Evolutionary conservation across 2,888 invertebrate species (phyloP).

Genomic region (Psylliodes chrysocephalus): DNA sequence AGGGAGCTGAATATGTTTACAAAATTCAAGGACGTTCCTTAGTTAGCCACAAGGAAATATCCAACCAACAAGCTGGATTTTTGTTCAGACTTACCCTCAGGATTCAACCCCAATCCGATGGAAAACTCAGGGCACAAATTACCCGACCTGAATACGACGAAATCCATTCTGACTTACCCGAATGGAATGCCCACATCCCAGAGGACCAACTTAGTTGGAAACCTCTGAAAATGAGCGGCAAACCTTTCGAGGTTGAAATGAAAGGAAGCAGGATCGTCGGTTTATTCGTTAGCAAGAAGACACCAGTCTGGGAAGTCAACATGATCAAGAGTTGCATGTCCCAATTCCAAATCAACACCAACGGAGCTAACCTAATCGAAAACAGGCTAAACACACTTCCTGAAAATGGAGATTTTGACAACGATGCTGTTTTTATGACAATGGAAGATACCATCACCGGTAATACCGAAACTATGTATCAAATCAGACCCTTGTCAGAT

Average conservation of each 20-base stretch:
- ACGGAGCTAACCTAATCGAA: conserved; percentile 66
- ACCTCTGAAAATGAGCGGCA: conserved; percentile 66
- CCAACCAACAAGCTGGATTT: conserved; percentile 69
- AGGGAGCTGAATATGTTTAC: conserved; percentile 70
- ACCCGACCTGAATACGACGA: conserved; percentile 67
- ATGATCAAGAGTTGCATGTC: conserved; percentile 76
- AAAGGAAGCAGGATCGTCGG: conserved; percentile 72
- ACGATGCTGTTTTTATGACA: conserved; percentile 71
- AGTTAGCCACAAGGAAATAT: conserved; percentile 68
- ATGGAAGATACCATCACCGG: conserved; percentile 80
- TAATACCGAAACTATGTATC: conserved; percentile 75
- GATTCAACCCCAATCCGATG: conserved; percentile 67
- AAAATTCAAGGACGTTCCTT: conserved; percentile 68
- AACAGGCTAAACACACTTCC: conserved; percentile 64
- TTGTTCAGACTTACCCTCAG: conserved; percentile 68
- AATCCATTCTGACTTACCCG: conserved; percentile 65
- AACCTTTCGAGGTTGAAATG: conserved; percentile 71
- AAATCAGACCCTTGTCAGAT: conserved; percentile 70
- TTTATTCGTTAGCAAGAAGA: conserved; percentile 67
- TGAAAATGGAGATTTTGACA: conserved; percentile 63
- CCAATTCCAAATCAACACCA: conserved; percentile 75
- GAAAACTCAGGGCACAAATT: conserved; percentile 63
- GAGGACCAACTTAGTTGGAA: conserved; percentile 67
- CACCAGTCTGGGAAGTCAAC: conserved; percentile 74
- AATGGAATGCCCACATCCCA: conserved; percentile 65